Evolutionary conservation across 2,888 invertebrate species (phyloP), one percentile per base, ranked within the genome.

Genomic region (Tetheella fluctuosa): DNA sequence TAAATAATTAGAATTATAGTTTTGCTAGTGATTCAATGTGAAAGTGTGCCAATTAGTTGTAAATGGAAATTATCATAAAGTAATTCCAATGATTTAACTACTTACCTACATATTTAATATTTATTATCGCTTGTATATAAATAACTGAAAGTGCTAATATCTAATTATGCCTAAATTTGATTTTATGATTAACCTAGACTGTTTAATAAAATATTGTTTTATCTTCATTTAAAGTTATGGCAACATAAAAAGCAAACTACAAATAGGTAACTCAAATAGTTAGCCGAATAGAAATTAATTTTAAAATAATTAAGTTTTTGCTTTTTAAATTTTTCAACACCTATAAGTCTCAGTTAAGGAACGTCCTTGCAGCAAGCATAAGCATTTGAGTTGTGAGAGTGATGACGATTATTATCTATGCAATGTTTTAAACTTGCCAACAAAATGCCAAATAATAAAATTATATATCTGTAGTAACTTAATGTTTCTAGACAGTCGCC

Each of bases 41-140:
- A 93, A 91, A 83, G 92, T 92, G 92, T 93, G 92, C 92, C 92
- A 93, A 92, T 91, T 93, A 93, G 89, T 83, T 88, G 75, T 79
- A 81, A 73, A 75, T 70, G 79, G 81, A 81, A 74, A 77, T 71
- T 59, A 71, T 75, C 74, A 61, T 69, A 66, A 72, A 69, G 75
- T 68, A 69, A 81, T 81, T 83, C 85, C 80, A 70, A 74, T 70
- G 62, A 62, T 75, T 76, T 80, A 48, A n/a, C n/a, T 20, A 48
- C n/a, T n/a, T 20, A 48, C 10, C n/a, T 81, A 84, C 81, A 77
- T 88, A 88, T 86, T 86, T 86, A 86, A 85, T 87, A 86, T 89
- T 86, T 89, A 89, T 89, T 83, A 76, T 80, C 80, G 80, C 80
- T 76, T 88, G 87, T 89, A 86, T 77, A 87, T 87, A 83, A 77